phyloP scores from a whole-genome alignment of 2,797 vertebrate genomes.

The Leptoclinus maculatus region DNA sequence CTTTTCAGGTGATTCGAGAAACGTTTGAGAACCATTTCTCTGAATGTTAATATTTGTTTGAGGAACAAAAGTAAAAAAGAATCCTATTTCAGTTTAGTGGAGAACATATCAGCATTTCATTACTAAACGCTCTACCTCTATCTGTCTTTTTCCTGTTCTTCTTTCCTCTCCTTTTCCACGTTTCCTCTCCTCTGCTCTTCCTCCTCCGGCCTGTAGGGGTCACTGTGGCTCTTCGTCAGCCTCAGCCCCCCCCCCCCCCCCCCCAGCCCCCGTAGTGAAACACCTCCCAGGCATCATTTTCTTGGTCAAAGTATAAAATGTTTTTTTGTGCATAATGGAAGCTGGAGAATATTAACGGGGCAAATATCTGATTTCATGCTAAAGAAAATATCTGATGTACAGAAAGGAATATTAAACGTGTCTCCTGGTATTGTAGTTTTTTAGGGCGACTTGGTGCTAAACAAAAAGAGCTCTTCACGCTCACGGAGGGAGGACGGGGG shows the following conservation, averaged over 20 bases:
- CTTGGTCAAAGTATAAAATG: slow-evolving; percentile 82
- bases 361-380: slow-evolving; percentile 84
- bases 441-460: slow-evolving; percentile 47
- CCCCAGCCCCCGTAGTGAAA: slow-evolving; percentile 50
- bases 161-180: background rate
- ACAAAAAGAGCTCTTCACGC: slow-evolving; percentile 60
- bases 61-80: background rate
- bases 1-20: too few relatives aligned
- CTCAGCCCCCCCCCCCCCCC: background rate
- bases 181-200: slow-evolving; percentile 6
- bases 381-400: slow-evolving; percentile 81
- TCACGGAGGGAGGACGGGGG: background rate
- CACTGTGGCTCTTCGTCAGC: slow-evolving; percentile 79
- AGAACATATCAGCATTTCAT: background rate
- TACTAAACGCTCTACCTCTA: background rate
- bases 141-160: background rate
- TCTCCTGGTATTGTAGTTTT: slow-evolving; percentile 68
- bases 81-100: slow-evolving; percentile 6
- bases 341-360: slow-evolving; percentile 80
- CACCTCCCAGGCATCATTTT: slow-evolving; percentile 81
- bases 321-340: slow-evolving; percentile 80
- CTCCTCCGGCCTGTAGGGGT: slow-evolving; percentile 74
- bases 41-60: background rate
- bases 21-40: too few relatives aligned
- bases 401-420: slow-evolving; percentile 78